Evolutionary conservation across 1,140 invertebrate genomes (phyloP).

Genomic region (Monochamus saltuarius): DNA sequence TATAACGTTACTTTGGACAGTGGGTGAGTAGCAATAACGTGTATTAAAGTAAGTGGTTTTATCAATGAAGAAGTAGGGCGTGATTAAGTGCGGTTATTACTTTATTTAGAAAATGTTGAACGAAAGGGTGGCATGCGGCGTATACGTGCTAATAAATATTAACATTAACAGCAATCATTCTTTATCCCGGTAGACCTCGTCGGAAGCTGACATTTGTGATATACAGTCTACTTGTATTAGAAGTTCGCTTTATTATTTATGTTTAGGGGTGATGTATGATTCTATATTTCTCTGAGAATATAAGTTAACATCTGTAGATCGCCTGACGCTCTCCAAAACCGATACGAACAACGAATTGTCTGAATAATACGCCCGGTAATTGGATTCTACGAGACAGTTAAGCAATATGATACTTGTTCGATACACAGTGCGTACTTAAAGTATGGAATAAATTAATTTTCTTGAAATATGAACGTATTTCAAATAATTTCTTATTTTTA

Average conservation of each 20-base stretch:
- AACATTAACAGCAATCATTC: slow-evolving; percentile 27
- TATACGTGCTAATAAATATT: slow-evolving; percentile 23
- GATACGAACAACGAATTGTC: slow-evolving; percentile 21
- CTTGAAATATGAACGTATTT: too few relatives aligned
- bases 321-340: slow-evolving; percentile 25
- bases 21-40: too few relatives aligned
- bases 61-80: too few relatives aligned
- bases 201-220: slow-evolving; percentile 24
- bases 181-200: slow-evolving; percentile 20
- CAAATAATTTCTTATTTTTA: too few relatives aligned
- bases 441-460: too few relatives aligned
- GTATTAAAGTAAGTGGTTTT: too few relatives aligned
- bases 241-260: slow-evolving; percentile 29
- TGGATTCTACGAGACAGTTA: slow-evolving; percentile 24
- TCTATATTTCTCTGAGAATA: slow-evolving; percentile 29
- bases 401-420: too few relatives aligned
- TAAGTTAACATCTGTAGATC: slow-evolving; percentile 30
- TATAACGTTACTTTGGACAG: too few relatives aligned
- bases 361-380: slow-evolving; percentile 29
- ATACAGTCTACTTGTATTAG: slow-evolving; percentile 28
- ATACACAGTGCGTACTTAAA: too few relatives aligned
- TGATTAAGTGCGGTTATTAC: slow-evolving; percentile 1
- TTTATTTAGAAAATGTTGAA: slow-evolving; percentile 19
- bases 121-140: too few relatives aligned
- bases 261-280: slow-evolving; percentile 29